These are phyloP conservation scores for Hycleus cichorii DNA, from an alignment of 1,140 invertebrate species.

Conservation along the genomic window DNA sequence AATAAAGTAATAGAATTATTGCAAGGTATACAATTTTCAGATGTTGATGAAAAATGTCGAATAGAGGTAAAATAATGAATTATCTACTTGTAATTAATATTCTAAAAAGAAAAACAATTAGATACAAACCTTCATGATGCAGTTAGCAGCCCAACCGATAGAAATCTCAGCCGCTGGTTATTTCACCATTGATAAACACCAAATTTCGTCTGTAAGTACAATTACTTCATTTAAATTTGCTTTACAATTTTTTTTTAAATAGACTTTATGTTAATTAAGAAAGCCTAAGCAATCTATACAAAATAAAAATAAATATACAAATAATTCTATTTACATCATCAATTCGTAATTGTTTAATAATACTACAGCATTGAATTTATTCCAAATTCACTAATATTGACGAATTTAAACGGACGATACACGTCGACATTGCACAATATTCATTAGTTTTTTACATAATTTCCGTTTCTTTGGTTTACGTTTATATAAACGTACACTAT, in stretches of 20 bases:
- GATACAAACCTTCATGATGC: constrained; percentile 22
- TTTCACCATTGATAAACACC: constrained; percentile 22
- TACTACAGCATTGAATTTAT: background rate
- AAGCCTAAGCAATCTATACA: background rate
- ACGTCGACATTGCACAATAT: constrained; percentile 31
- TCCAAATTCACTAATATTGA: too few species aligned
- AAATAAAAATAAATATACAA: constrained; percentile 9
- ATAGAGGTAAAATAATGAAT: constrained; percentile 9
- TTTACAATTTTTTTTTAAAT: background rate
- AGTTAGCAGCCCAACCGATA: constrained; percentile 17
- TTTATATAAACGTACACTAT: constrained; percentile 27
- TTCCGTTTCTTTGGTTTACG: constrained; percentile 36
- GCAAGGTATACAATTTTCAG: constrained; percentile 17
- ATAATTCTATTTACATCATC: constrained; percentile 2
- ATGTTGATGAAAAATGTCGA: constrained; percentile 13
- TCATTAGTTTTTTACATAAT: constrained; percentile 28
- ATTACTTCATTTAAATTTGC: background rate
- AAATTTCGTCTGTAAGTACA: constrained; percentile 18
- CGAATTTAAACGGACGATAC: constrained; percentile 27
- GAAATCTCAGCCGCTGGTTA: constrained; percentile 22
- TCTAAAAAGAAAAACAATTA: background rate
- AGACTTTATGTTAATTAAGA: background rate
- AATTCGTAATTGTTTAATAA: background rate
- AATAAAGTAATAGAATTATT: constrained; percentile 18
- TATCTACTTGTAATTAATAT: background rate